These are phyloP conservation scores for Drosophila parabipectinata DNA, from an alignment of 1,140 invertebrate genomes.

Conservation along the genomic window DNA sequence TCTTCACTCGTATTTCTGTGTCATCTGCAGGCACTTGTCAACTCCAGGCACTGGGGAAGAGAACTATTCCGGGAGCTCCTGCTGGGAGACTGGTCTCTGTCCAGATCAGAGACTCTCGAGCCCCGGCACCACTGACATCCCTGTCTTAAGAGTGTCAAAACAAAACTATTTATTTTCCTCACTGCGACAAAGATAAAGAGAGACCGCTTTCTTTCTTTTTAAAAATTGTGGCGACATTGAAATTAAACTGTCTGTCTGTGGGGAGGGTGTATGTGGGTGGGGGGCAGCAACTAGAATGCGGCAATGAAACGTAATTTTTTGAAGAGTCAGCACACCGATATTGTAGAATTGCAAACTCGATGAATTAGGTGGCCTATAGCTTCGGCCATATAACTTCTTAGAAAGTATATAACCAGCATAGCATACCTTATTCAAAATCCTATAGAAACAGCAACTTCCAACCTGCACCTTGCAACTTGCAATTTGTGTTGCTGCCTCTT, in stretches of 20 bases:
- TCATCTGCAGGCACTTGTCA: constrained; percentile 36
- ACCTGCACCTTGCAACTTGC: constrained; percentile 34
- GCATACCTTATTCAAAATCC: constrained; percentile 7
- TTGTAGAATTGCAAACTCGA: constrained; percentile 14
- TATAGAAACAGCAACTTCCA: constrained; percentile 10
- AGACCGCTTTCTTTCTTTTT: constrained; percentile 17
- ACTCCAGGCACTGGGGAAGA: constrained; percentile 32
- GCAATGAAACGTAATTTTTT: constrained; percentile 30
- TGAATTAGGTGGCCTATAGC: neutral
- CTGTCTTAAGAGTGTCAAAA: constrained; percentile 60
- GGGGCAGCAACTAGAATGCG: constrained; percentile 18
- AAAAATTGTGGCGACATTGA: constrained; percentile 52
- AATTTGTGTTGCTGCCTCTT: constrained; percentile 47
- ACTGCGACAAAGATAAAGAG: constrained; percentile 33
- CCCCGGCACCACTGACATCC: constrained; percentile 19
- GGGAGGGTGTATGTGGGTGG: constrained; percentile 28
- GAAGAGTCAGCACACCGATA: constrained; percentile 7
- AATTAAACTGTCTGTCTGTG: constrained; percentile 59
- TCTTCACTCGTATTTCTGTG: neutral
- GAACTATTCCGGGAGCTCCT: constrained; percentile 15
- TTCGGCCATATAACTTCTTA: neutral
- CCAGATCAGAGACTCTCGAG: neutral
- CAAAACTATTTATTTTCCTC: constrained; percentile 61
- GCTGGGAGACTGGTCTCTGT: constrained; percentile 9
- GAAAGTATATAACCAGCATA: neutral